Conservation (phyloP, 2,888 invertebrate species). For the Machimus atricapillus region DNA sequence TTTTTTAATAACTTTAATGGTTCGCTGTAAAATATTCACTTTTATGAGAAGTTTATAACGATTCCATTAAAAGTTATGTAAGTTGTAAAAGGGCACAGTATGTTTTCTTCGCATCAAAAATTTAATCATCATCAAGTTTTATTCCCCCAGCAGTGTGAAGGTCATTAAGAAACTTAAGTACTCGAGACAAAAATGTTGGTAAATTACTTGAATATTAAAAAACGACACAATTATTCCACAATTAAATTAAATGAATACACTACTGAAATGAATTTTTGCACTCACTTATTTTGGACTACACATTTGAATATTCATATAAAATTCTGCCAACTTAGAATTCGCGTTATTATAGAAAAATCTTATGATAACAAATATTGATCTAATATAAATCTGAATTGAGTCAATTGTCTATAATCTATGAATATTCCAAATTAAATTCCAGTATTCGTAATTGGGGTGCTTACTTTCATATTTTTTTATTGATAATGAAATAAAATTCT, state of each 20-base stretch:
- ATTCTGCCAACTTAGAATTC: too few relatives aligned
- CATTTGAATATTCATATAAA: too few relatives aligned
- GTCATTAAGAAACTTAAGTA: background rate
- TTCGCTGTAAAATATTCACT: background rate
- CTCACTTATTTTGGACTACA: too few relatives aligned
- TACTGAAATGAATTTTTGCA: background rate
- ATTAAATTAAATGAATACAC: background rate
- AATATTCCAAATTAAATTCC: too few relatives aligned
- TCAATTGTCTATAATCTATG: too few relatives aligned
- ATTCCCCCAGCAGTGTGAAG: background rate
- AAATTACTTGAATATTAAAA: background rate
- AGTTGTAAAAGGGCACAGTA: background rate
- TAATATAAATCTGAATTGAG: too few relatives aligned
- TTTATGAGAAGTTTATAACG: background rate
- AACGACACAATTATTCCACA: background rate
- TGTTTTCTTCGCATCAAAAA: background rate
- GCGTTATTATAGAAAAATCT: too few relatives aligned
- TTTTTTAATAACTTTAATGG: background rate
- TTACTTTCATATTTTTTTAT: background rate
- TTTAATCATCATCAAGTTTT: background rate
- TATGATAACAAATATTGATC: too few relatives aligned
- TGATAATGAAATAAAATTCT: background rate
- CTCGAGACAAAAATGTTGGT: background rate
- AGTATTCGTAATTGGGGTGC: too few relatives aligned
- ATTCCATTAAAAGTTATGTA: background rate